phyloP scores from a whole-genome alignment of 2,888 invertebrate species.

The Chrysopilus asiliformis region DNA sequence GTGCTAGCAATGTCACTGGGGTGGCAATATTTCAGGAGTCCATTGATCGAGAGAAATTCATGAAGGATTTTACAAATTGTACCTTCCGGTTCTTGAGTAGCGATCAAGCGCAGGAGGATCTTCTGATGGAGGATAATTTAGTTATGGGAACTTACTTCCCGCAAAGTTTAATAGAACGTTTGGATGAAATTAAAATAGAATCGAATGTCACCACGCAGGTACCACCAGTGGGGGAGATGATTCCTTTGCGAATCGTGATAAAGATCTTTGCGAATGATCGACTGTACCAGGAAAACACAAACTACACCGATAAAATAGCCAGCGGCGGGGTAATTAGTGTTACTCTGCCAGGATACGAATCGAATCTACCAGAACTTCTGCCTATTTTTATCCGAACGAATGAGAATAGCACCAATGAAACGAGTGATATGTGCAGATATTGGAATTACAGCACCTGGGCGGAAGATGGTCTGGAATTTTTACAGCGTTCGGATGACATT shows the following conservation, averaged over 20 bases:
- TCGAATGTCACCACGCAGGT: conserved; percentile 4
- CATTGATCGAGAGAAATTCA: too few relatives aligned
- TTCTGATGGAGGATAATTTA: conserved; percentile 37
- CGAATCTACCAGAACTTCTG: conserved; percentile 41
- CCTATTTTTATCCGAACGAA: conserved; percentile 35
- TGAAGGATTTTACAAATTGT: conserved; percentile 1
- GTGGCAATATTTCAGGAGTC: conserved; percentile 22
- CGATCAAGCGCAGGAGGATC: conserved; percentile 35
- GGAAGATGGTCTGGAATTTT: conserved; percentile 39
- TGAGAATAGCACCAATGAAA: conserved; percentile 14
- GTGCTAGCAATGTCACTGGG: conserved; percentile 27
- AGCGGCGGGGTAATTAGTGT: conserved; percentile 44
- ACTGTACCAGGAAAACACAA: conserved; percentile 39
- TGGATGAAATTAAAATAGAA: conserved; percentile 24
- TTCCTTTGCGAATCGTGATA: conserved; percentile 38
- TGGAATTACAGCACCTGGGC: conserved; percentile 51
- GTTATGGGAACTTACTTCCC: conserved; percentile 44
- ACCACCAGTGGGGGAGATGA: too few relatives aligned
- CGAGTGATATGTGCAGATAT: conserved; percentile 38
- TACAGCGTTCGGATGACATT: conserved; percentile 28
- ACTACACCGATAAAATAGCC: conserved; percentile 21
- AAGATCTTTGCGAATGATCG: conserved; percentile 42
- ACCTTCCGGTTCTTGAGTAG: conserved; percentile 27
- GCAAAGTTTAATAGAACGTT: conserved; percentile 30
- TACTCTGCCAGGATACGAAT: conserved; percentile 43